Evolutionary conservation across 2,113 vertebrate genomes (phyloP).

Genomic region (Malurus alboscapulatus): DNA sequence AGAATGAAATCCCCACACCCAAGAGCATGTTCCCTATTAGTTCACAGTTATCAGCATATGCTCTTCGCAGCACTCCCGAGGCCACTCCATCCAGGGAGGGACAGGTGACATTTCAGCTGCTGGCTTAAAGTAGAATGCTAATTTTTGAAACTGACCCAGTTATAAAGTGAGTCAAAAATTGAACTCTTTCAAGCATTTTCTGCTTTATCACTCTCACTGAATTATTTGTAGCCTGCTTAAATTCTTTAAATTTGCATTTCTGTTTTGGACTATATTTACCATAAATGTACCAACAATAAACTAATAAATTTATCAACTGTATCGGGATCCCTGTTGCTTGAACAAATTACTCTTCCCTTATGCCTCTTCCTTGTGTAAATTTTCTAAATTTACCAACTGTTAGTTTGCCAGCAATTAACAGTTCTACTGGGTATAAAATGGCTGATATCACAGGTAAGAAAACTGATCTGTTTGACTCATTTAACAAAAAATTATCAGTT

Average conservation of each 20-base stretch:
- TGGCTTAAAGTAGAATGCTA: not conserved
- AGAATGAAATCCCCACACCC: not conserved
- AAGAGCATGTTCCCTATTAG: fast-evolving
- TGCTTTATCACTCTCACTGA: not conserved
- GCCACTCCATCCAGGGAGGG: fast-evolving
- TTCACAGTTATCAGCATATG: fast-evolving
- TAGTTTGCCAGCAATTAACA: not conserved
- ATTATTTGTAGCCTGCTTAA: not conserved
- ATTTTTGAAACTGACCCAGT: not conserved
- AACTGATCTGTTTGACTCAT: not conserved
- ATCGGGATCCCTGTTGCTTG: not conserved
- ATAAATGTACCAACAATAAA: not conserved
- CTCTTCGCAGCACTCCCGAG: fast-evolving
- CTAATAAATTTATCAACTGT: not conserved
- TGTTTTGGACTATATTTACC: not conserved
- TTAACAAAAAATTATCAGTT: not conserved
- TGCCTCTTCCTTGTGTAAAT: not conserved
- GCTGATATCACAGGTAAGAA: not conserved
- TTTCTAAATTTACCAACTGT: not conserved
- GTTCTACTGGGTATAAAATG: not conserved
- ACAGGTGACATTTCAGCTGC: not conserved
- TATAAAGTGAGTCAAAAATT: not conserved
- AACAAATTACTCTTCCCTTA: not conserved
- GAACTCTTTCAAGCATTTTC: not conserved
- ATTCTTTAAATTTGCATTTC: not conserved